Percentiles rank a stretch among this genome's conserved stretches.
Evolutionary conservation across 2,797 vertebrate species (phyloP).

Genomic region (Florisuga fusca): DNA sequence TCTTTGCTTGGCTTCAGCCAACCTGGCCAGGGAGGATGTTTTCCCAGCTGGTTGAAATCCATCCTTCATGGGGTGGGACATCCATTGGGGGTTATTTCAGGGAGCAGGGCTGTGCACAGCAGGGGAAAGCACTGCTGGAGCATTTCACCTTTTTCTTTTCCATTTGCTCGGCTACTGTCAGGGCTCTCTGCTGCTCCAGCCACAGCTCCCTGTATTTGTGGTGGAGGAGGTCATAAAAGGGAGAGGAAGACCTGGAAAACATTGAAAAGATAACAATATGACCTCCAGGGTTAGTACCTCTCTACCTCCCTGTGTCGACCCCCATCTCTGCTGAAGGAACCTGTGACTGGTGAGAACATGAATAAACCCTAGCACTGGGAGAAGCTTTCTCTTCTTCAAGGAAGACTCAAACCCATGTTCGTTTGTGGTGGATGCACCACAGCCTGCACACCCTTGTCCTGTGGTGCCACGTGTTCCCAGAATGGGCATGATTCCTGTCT

Average conservation of each 20-base stretch:
- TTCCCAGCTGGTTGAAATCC: neutral
- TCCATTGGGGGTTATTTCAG: no score
- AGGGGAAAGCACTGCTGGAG: neutral
- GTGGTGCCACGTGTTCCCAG: neutral
- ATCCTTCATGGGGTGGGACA: fast-evolving
- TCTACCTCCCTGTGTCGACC: neutral
- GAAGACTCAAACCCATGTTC: neutral
- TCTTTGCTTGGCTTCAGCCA: neutral
- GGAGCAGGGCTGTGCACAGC: neutral
- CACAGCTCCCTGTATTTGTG: constrained; percentile 83
- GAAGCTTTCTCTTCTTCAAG: neutral
- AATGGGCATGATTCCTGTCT: neutral
- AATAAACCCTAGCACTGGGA: neutral
- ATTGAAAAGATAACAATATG: neutral
- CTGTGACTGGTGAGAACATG: neutral
- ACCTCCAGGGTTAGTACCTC: neutral
- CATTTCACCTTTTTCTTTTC: constrained; percentile 74
- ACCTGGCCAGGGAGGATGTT: neutral
- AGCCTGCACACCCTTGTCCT: neutral
- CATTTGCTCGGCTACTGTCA: constrained; percentile 40
- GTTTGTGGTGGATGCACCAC: neutral
- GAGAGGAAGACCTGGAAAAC: constrained; percentile 79
- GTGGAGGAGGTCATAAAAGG: constrained; percentile 83
- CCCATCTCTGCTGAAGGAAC: neutral
- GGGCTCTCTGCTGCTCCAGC: constrained; percentile 81